A percentile compares a stretch with the other conserved stretches of the same genome.
These are phyloP conservation scores for Smithornis capensis DNA, from an alignment of 2,113 vertebrate genomes.

Conservation along the genomic window DNA sequence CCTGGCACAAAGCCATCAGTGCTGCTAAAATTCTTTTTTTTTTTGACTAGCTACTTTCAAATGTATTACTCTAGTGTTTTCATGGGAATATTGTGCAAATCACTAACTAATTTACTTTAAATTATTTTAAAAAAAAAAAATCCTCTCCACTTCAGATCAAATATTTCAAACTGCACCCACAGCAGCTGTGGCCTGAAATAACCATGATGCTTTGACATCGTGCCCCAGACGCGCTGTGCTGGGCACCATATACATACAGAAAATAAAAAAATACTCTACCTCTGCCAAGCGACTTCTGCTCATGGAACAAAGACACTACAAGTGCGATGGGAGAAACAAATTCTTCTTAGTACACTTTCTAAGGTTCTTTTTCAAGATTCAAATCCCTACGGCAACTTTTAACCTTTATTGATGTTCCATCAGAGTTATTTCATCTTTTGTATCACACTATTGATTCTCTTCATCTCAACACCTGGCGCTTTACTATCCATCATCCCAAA, in stretches of 20 bases:
- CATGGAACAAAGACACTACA: not conserved
- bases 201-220: accelerated
- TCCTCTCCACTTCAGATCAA: not conserved
- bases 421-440: conserved; percentile 40
- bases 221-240: not conserved
- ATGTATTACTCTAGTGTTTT: not conserved
- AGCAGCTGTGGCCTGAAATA: not conserved
- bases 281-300: not conserved
- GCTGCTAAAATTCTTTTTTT: too few species aligned
- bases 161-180: not conserved
- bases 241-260: not conserved
- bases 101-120: not conserved
- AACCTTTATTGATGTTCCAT: conserved; percentile 49
- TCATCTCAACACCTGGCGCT: not conserved
- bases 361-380: conserved; percentile 25
- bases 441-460: conserved; percentile 24
- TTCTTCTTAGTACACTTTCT: conserved; percentile 12
- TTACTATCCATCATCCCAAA: conserved; percentile 32
- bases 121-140: not conserved
- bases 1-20: too few species aligned
- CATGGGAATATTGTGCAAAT: not conserved
- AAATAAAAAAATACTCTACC: not conserved
- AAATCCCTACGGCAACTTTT: conserved; percentile 45
- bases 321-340: not conserved
- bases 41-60: not conserved